Evolutionary conservation across 2,888 invertebrate genomes (phyloP).

Genomic region (Hypena proboscidalis): DNA sequence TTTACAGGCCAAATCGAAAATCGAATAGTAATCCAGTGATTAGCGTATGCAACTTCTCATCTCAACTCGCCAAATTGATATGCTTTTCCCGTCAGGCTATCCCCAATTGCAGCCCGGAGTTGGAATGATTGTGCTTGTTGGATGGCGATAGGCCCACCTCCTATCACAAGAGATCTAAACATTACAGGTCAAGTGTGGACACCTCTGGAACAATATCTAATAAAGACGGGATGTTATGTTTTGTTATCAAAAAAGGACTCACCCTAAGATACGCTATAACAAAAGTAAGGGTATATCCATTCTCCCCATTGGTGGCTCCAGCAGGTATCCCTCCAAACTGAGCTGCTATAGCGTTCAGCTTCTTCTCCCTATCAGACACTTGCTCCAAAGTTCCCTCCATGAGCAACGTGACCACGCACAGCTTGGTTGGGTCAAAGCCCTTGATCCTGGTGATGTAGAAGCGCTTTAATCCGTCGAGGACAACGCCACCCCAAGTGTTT

Average conservation of each 20-base stretch:
- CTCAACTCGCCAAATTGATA: too few relatives aligned
- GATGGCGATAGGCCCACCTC: too few relatives aligned
- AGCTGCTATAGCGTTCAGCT: constrained; percentile 92
- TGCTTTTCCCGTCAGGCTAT: too few relatives aligned
- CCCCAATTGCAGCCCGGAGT: too few relatives aligned
- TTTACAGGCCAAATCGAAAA: too few relatives aligned
- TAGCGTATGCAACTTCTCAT: too few relatives aligned
- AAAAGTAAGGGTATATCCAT: constrained; percentile 98
- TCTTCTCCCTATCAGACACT: constrained; percentile 85
- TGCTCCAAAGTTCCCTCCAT: constrained; percentile 93
- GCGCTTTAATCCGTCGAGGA: constrained; percentile 93
- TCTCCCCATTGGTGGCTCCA: constrained; percentile 96
- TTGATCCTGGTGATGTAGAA: constrained; percentile 95
- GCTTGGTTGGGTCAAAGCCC: constrained; percentile 91
- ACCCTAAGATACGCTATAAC: constrained; percentile 99
- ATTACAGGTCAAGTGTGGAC: too few relatives aligned
- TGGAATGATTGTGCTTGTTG: too few relatives aligned
- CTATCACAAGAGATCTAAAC: too few relatives aligned
- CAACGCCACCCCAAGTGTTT: constrained; percentile 85
- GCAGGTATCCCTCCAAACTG: constrained; percentile 93
- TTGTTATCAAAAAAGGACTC: constrained; percentile 58
- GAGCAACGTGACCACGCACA: constrained; percentile 96
- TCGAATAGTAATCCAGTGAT: too few relatives aligned
- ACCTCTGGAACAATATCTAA: too few relatives aligned
- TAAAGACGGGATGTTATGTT: too few relatives aligned